A percentile compares a stretch with the other conserved stretches of the same genome.
phyloP scores from a whole-genome alignment of 2,113 vertebrate genomes.

The Microcebus tavaratra region DNA sequence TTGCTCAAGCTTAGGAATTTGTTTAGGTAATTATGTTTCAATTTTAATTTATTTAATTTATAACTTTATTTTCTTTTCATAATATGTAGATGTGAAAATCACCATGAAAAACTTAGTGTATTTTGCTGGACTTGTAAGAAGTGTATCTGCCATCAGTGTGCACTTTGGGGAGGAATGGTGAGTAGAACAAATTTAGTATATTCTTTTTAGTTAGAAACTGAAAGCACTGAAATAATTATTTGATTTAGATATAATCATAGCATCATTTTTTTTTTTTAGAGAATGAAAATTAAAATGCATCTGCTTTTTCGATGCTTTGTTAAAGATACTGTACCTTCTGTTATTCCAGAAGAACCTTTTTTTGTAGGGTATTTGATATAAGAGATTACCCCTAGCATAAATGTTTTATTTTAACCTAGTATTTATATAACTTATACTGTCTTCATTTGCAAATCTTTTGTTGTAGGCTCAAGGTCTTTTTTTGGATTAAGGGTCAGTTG shows the following conservation, averaged over 20 bases:
- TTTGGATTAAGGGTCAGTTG: background rate
- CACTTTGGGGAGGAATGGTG: slow-evolving; percentile 99
- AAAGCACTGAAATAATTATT: slow-evolving; percentile 32
- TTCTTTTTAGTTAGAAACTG: slow-evolving; percentile 10
- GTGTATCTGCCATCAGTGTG: slow-evolving; percentile 99
- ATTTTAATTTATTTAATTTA: slow-evolving; percentile 44
- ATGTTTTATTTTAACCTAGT: slow-evolving; percentile 30
- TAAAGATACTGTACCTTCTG: background rate
- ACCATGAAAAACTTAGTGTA: slow-evolving; percentile 98
- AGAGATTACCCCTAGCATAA: background rate
- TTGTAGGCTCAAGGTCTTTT: background rate
- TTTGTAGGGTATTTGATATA: background rate
- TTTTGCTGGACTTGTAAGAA: slow-evolving; percentile 99
- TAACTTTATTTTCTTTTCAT: slow-evolving; percentile 1
- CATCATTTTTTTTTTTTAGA: background rate
- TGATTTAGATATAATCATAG: background rate
- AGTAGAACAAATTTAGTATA: slow-evolving; percentile 64
- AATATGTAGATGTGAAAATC: slow-evolving; percentile 94
- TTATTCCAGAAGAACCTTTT: slow-evolving; percentile 20
- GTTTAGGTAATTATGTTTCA: slow-evolving; percentile 37
- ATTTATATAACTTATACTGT: background rate
- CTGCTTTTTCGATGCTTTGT: background rate
- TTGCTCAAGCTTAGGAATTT: slow-evolving; percentile 46
- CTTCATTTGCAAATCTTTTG: background rate
- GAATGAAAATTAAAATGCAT: slow-evolving; percentile 28